These are phyloP conservation scores for Parnassius smintheus DNA, from an alignment of 2,888 invertebrate genomes.

Conservation along the genomic window DNA sequence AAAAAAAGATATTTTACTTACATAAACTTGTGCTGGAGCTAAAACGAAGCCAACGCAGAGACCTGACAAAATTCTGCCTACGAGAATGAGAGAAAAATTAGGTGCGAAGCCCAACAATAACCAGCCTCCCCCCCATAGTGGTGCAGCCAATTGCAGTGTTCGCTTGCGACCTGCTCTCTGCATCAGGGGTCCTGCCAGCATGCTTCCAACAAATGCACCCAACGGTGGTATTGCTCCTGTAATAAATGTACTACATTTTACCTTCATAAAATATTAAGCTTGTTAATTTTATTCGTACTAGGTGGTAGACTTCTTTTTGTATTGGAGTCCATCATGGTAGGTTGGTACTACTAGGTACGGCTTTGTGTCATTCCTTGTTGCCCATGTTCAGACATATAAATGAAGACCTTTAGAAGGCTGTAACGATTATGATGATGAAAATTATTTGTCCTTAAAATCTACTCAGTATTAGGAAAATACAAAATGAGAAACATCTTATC, in stretches of 20 bases:
- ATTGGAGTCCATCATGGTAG: too few relatives aligned
- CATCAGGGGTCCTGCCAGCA: constrained; percentile 77
- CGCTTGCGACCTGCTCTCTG: constrained; percentile 77
- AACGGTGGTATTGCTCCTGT: constrained; percentile 79
- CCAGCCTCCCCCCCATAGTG: constrained; percentile 79
- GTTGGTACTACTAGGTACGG: too few relatives aligned
- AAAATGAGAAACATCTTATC: too few relatives aligned
- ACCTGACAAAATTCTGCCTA: constrained; percentile 81
- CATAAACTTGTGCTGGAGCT: constrained; percentile 84
- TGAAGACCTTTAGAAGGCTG: too few relatives aligned
- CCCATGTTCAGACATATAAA: too few relatives aligned
- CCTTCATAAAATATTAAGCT: too few relatives aligned
- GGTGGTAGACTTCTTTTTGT: too few relatives aligned
- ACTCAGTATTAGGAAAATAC: too few relatives aligned
- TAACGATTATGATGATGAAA: too few relatives aligned
- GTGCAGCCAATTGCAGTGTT: constrained; percentile 72
- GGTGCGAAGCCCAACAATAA: constrained; percentile 75
- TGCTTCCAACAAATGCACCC: constrained; percentile 80
- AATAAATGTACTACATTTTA: background rate
- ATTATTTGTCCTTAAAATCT: too few relatives aligned
- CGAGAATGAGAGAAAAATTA: constrained; percentile 65
- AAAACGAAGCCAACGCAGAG: constrained; percentile 81
- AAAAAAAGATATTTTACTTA: constrained; percentile 51
- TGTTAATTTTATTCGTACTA: too few relatives aligned
- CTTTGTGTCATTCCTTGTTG: too few relatives aligned